A percentile compares a stretch with the other conserved stretches of the same genome.
Conservation (phyloP, 2,888 invertebrate species). For the Euproctis similis region DNA sequence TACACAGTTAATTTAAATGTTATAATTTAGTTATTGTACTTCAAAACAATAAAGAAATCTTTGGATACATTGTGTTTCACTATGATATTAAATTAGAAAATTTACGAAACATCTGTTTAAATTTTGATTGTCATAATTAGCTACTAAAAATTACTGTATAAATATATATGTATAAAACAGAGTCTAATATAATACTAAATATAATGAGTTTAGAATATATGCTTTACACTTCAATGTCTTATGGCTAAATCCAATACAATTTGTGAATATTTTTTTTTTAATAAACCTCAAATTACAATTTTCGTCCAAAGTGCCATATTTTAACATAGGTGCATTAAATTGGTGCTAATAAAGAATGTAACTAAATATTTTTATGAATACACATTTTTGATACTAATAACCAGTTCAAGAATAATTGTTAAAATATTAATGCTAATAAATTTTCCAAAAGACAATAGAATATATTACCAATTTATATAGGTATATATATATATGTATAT, state of each 20-base stretch:
- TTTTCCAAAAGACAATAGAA: conserved; percentile 25
- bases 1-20: conserved; percentile 36
- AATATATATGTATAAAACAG: too few species aligned
- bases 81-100: conserved; percentile 36
- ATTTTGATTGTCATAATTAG: conserved; percentile 26
- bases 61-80: conserved; percentile 56
- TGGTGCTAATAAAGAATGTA: conserved; percentile 29
- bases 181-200: conserved; percentile 42
- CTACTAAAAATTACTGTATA: conserved; percentile 31
- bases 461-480: conserved; percentile 21
- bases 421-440: conserved; percentile 22
- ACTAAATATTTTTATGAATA: conserved; percentile 12
- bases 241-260: conserved; percentile 23
- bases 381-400: too few species aligned
- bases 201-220: conserved; percentile 69
- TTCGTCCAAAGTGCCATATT: conserved; percentile 31
- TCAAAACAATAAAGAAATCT: conserved; percentile 63
- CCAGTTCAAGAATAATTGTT: too few species aligned
- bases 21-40: conserved; percentile 62
- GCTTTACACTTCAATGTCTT: conserved; percentile 50
- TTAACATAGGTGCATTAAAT: conserved; percentile 33
- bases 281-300: conserved; percentile 24
- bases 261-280: conserved; percentile 22
- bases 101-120: too few species aligned
- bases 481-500: conserved; percentile 27